A percentile compares a stretch with the other conserved stretches of the same genome.
Conservation (phyloP, 2,113 vertebrate genomes). For the Sphyrna mokarran region DNA sequence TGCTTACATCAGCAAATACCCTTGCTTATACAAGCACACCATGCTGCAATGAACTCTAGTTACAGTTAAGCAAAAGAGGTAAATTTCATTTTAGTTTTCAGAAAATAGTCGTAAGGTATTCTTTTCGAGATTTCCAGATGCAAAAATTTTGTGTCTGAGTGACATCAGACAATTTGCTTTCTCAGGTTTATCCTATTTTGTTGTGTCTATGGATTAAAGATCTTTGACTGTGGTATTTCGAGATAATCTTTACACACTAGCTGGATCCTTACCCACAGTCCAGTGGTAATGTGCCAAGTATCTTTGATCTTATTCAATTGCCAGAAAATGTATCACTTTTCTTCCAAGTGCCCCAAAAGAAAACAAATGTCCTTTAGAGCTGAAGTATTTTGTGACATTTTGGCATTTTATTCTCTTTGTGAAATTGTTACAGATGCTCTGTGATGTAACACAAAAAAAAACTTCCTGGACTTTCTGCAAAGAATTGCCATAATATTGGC, state of each 20-base stretch:
- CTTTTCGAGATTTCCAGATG: not conserved
- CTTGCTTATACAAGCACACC: not conserved
- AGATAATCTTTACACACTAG: not conserved
- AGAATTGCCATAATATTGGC: not conserved
- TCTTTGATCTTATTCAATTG: not conserved
- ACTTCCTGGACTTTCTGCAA: not conserved
- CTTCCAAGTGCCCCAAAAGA: not conserved
- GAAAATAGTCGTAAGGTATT: not conserved
- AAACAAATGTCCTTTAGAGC: not conserved
- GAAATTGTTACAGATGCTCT: not conserved
- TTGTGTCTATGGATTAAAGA: not conserved
- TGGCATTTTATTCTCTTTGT: not conserved
- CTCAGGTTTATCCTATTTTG: not conserved
- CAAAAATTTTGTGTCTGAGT: not conserved
- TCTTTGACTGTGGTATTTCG: not conserved
- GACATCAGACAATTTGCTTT: not conserved
- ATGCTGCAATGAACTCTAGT: not conserved
- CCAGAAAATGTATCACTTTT: not conserved
- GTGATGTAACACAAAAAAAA: not conserved
- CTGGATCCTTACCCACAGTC: not conserved
- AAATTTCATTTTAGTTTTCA: not conserved
- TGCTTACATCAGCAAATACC: not conserved
- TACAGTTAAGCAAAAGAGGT: not conserved
- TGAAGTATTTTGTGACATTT: not conserved
- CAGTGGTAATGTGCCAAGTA: not conserved